Percentiles rank a stretch among this genome's conserved stretches.
phyloP scores from a whole-genome alignment of 2,888 invertebrate genomes.

The Zonitis immaculata region DNA sequence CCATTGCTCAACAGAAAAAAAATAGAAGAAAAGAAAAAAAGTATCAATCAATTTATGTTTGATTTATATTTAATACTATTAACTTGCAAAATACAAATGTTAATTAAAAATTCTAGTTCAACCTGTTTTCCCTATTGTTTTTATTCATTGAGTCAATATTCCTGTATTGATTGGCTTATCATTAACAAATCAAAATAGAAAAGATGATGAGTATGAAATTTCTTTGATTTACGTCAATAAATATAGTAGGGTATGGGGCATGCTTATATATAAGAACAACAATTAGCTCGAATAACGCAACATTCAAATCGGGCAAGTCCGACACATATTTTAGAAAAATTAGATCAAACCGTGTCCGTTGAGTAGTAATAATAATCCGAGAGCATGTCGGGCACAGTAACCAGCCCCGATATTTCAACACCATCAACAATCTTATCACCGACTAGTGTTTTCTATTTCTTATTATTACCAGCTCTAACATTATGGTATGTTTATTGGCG shows the following conservation, averaged over 20 bases:
- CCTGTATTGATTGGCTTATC: not conserved
- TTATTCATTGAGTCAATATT: not conserved
- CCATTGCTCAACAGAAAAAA: too few species aligned
- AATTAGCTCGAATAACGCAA: not conserved
- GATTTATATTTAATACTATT: too few species aligned
- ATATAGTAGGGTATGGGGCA: slow-evolving; percentile 1
- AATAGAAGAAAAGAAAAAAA: too few species aligned
- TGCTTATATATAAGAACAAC: slow-evolving; percentile 5
- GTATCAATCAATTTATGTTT: too few species aligned
- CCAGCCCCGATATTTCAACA: slow-evolving; percentile 39
- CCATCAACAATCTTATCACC: slow-evolving; percentile 50
- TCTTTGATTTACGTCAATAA: slow-evolving; percentile 7
- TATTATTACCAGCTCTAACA: slow-evolving; percentile 63
- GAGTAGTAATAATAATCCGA: not conserved
- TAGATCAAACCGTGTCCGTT: too few species aligned
- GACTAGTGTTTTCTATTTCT: slow-evolving; percentile 64
- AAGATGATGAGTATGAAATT: not conserved
- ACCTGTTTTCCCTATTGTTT: not conserved
- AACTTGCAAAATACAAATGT: not conserved
- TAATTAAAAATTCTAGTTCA: not conserved
- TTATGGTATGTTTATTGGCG: slow-evolving; percentile 74
- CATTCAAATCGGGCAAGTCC: not conserved
- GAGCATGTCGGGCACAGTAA: slow-evolving; percentile 34
- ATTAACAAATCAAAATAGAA: slow-evolving; percentile 3
- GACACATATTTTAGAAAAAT: not conserved